Percentiles rank a stretch among this genome's conserved stretches.
Evolutionary conservation across 2,113 vertebrate genomes (phyloP).

Genomic region (Engraulis encrasicolus): DNA sequence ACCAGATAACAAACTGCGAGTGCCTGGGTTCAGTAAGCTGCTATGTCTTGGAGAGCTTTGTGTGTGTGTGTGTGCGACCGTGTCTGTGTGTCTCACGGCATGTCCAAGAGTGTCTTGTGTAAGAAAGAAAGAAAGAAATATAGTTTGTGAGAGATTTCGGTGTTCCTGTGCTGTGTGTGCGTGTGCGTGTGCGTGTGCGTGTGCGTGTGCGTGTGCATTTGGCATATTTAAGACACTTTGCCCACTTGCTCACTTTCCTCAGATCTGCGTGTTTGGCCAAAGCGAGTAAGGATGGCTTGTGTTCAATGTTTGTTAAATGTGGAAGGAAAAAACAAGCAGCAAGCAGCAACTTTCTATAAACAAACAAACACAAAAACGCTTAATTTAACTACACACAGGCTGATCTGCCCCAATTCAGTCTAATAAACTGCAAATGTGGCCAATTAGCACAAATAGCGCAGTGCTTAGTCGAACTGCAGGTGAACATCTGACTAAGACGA

Average conservation of each 20-base stretch:
- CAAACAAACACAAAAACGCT: neutral
- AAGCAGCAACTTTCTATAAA: neutral
- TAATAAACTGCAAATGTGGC: constrained; percentile 62
- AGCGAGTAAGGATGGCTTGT: neutral
- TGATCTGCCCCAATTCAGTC: constrained; percentile 51
- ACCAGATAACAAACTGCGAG: constrained; percentile 51
- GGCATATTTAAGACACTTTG: neutral
- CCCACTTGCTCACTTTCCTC: too few relatives aligned
- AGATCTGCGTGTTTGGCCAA: neutral
- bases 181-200: too few relatives aligned
- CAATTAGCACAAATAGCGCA: constrained; percentile 59
- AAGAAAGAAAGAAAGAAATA: too few relatives aligned
- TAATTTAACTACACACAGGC: constrained; percentile 48
- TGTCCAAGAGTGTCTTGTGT: too few relatives aligned
- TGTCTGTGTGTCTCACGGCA: too few relatives aligned
- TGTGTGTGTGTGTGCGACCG: too few relatives aligned
- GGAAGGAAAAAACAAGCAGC: neutral
- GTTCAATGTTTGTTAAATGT: neutral
- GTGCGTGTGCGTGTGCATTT: neutral
- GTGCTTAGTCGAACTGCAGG: constrained; percentile 60
- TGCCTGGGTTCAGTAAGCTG: constrained; percentile 33
- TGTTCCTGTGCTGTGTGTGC: too few relatives aligned
- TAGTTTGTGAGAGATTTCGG: too few relatives aligned
- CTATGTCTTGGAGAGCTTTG: neutral
- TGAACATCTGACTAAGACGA: constrained; percentile 58